Conservation (phyloP, 1,140 invertebrate species). For the Drosophila virilis region DNA sequence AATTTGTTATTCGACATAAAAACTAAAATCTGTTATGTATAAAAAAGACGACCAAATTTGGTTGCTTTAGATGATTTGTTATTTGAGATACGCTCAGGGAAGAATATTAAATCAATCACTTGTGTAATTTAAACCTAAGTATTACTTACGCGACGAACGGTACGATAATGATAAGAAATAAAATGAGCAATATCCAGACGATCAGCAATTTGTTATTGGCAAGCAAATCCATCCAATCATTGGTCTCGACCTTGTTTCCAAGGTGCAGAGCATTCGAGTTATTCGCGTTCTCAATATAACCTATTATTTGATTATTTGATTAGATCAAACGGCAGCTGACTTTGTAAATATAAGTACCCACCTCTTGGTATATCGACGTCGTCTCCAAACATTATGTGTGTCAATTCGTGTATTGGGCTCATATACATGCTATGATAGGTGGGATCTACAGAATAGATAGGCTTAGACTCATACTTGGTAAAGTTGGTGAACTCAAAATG, state of each 20-base stretch:
- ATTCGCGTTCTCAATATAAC: neutral
- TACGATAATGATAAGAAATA: neutral
- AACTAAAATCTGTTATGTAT: too few species aligned
- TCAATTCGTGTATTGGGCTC: neutral
- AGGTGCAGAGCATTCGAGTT: neutral
- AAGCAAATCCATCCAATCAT: neutral
- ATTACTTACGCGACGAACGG: conserved; percentile 9
- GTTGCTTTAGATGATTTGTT: neutral
- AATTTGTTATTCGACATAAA: too few species aligned
- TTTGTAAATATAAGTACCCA: neutral
- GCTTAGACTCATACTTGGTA: neutral
- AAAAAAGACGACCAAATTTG: too few species aligned
- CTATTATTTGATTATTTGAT: neutral
- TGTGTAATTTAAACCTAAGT: neutral
- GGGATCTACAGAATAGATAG: neutral
- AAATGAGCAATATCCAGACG: neutral
- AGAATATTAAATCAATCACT: too few species aligned
- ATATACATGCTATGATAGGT: neutral
- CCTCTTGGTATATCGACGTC: neutral
- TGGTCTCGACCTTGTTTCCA: neutral
- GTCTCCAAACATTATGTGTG: neutral
- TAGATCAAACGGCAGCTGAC: neutral
- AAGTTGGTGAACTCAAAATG: too few species aligned
- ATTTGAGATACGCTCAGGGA: too few species aligned
- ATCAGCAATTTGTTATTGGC: neutral